Evolutionary conservation across 2,113 vertebrate genomes (phyloP), one percentile per base, ranked within the genome.

Genomic region (Silurus glanis): DNA sequence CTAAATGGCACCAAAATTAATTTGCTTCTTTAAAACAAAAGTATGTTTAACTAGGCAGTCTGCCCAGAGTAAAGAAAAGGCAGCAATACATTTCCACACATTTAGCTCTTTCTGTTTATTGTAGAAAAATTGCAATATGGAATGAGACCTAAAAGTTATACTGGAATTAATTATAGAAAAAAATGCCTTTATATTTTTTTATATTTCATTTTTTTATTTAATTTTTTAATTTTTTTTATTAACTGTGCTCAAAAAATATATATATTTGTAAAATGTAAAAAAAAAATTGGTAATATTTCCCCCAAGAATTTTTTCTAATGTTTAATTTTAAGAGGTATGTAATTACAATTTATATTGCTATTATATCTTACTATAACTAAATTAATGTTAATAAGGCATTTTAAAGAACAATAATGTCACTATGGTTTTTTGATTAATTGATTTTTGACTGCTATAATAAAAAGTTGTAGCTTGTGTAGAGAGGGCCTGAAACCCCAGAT

Each of bases 1-100:
- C 72, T 89, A 86, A 92, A 89, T 85, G 78, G 71, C 83, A 89
- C 85, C 80, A 82, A 89, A 85, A 91, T 89, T 81, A 71, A 90
- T 87, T 88, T 74, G 84, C 76, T 87, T 89, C 51, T 78, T 89
- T 72, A 89, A 37, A 88, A 91, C 72, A 90, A 78, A 86, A 87
- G 87, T 78, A 72, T 90, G 87, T 89, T 88, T 86, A 53, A 76
- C 4, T 71, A 85, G 89, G 87, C 89, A 61, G n/a, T 6, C 66
- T 76, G 90, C 87, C 86, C 62, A 89, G 84, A 89, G 87, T 78
- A 79, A 74, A 85, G 83, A 79, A 80, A 75, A 84, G 85, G 92
- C 85, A 80, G 47, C 55, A 84, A 64, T 72, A 80, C n/a, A 61
- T 45, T 61, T 71, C 12, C 47, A 6, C 64, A 86, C 75, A 87